Evolutionary conservation across 37 sponge, comb jelly and placozoan species (phyloP).

Genomic region (Ianthella basta): DNA sequence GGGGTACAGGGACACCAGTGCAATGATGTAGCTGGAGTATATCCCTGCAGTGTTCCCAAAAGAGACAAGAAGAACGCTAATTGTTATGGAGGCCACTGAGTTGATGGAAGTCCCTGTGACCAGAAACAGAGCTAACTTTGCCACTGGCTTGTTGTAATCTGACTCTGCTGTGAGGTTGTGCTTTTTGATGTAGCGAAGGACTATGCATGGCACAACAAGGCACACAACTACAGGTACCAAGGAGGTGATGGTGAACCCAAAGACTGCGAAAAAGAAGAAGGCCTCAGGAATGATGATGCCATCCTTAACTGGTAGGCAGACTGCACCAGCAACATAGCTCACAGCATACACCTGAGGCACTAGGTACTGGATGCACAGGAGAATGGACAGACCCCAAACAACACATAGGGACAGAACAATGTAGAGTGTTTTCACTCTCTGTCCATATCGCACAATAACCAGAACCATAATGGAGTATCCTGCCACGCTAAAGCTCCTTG

Average conservation of each 20-base stretch:
- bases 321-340: background rate
- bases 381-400: no score
- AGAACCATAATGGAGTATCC: no score
- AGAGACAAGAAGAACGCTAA: no score
- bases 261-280: background rate
- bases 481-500: no score
- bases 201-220: background rate
- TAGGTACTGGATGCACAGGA: no score
- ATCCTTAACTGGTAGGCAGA: background rate
- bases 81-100: background rate
- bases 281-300: background rate
- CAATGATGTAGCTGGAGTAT: no score
- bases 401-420: no score
- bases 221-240: background rate
- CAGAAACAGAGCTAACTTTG: background rate
- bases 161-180: background rate
- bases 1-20: no score
- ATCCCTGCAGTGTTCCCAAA: no score
- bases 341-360: slow-evolving; percentile 7
- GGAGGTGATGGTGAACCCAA: background rate
- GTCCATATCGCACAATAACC: no score
- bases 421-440: no score
- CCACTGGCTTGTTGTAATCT: background rate
- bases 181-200: background rate
- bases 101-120: background rate